A percentile compares a stretch with the other conserved stretches of the same genome.
Conservation (phyloP, 2,888 invertebrate species). For the Willowsia nigromaculata region DNA sequence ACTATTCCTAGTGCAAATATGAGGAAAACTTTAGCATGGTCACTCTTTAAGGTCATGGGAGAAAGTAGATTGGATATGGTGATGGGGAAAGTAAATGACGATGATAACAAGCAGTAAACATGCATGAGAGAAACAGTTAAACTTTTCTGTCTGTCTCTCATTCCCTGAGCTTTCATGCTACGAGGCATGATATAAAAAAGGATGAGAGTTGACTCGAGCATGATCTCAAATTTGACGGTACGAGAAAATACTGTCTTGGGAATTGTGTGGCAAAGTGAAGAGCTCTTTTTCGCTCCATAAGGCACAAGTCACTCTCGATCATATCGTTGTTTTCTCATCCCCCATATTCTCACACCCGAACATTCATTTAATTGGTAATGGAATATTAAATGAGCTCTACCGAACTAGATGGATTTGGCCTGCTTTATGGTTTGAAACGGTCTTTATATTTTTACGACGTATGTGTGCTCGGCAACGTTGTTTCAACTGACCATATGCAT, state of each 20-base stretch:
- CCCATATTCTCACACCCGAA: constrained; percentile 62
- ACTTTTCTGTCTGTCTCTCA: not conserved
- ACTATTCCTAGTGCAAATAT: not conserved
- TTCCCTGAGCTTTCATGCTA: not conserved
- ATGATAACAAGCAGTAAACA: constrained; percentile 15
- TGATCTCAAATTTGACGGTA: constrained; percentile 50
- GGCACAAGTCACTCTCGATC: constrained; percentile 63
- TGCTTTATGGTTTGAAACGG: not conserved
- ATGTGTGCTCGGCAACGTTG: not conserved
- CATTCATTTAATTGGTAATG: constrained; percentile 73
- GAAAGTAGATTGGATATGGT: not conserved
- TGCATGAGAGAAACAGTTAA: not conserved
- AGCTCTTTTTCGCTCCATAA: constrained; percentile 40
- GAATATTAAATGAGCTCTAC: constrained; percentile 68
- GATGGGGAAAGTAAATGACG: not conserved
- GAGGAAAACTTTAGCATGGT: not conserved
- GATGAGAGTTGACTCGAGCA: not conserved
- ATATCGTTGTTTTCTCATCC: constrained; percentile 65
- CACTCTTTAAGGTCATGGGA: not conserved
- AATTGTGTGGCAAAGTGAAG: constrained; percentile 21
- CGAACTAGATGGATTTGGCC: not conserved
- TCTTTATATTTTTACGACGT: not conserved
- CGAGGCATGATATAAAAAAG: not conserved
- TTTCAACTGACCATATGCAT: constrained; percentile 9
- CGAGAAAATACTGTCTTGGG: constrained; percentile 55